These are phyloP conservation scores for Lordiphosa collinella DNA, from an alignment of 1,140 invertebrate species.

Conservation along the genomic window DNA sequence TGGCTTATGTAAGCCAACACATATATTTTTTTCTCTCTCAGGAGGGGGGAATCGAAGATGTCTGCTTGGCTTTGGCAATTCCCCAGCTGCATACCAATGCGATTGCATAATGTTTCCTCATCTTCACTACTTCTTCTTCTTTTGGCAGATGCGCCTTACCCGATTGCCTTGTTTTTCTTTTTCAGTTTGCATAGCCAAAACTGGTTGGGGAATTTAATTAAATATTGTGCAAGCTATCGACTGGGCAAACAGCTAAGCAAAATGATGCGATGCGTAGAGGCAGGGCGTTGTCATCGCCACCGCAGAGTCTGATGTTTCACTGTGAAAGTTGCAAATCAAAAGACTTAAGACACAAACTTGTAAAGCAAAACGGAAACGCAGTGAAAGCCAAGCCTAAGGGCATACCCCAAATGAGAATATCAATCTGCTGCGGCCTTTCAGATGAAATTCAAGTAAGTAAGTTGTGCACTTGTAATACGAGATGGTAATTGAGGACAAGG, in stretches of 20 bases:
- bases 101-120: slow-evolving; percentile 41
- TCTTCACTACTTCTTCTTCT: background rate
- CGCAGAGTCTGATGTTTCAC: no score
- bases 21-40: background rate
- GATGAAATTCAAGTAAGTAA: no score
- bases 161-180: background rate
- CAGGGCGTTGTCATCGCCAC: slow-evolving; percentile 23
- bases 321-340: slow-evolving; percentile 42
- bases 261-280: slow-evolving; percentile 27
- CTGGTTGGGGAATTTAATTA: slow-evolving; percentile 53
- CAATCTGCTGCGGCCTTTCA: no score
- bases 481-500: no score
- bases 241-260: background rate
- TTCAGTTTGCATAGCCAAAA: slow-evolving; percentile 20
- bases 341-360: slow-evolving; percentile 33
- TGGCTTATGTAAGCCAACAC: background rate
- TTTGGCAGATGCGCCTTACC: slow-evolving; percentile 21
- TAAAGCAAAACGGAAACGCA: slow-evolving; percentile 5
- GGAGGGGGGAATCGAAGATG: no score
- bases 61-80: no score
- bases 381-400: slow-evolving; percentile 18
- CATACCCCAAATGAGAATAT: background rate
- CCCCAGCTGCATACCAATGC: slow-evolving; percentile 45
- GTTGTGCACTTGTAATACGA: no score
- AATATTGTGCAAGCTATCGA: slow-evolving; percentile 38